These are phyloP conservation scores for Channallabes apus DNA, from an alignment of 2,797 vertebrate species.

Conservation along the genomic window DNA sequence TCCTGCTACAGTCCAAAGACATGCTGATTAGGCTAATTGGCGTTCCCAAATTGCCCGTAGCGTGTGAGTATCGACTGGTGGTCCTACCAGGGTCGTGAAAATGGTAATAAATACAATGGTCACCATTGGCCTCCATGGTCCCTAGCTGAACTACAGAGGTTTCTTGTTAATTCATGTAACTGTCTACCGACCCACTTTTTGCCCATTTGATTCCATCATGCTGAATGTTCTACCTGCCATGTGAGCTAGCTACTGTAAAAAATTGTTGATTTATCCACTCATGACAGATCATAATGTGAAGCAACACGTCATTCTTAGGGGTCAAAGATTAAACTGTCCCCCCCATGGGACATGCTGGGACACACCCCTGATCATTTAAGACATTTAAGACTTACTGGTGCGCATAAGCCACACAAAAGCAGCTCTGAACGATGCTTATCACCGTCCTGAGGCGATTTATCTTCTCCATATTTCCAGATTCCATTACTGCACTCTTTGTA, in stretches of 20 bases:
- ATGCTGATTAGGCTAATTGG: too few relatives aligned
- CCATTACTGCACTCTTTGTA: background rate
- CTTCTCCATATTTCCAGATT: constrained; percentile 10
- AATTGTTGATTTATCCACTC: background rate
- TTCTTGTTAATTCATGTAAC: too few relatives aligned
- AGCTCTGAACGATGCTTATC: constrained; percentile 19
- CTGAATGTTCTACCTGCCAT: background rate
- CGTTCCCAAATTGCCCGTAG: too few relatives aligned
- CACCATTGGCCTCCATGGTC: too few relatives aligned
- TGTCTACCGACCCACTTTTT: background rate
- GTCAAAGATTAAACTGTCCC: background rate
- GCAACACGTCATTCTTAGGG: background rate
- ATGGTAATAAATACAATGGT: too few relatives aligned
- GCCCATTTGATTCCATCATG: background rate
- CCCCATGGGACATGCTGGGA: background rate
- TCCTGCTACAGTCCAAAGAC: too few relatives aligned
- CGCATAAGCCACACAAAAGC: background rate
- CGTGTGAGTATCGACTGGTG: too few relatives aligned
- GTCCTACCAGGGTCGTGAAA: too few relatives aligned
- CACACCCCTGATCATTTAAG: background rate
- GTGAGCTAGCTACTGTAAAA: background rate
- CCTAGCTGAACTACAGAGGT: too few relatives aligned
- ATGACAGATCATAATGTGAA: background rate
- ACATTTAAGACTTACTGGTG: background rate
- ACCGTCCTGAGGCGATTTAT: constrained; percentile 14